These are phyloP conservation scores for Amblyopsis hoosieri DNA, from an alignment of 2,797 vertebrate genomes.

Conservation along the genomic window DNA sequence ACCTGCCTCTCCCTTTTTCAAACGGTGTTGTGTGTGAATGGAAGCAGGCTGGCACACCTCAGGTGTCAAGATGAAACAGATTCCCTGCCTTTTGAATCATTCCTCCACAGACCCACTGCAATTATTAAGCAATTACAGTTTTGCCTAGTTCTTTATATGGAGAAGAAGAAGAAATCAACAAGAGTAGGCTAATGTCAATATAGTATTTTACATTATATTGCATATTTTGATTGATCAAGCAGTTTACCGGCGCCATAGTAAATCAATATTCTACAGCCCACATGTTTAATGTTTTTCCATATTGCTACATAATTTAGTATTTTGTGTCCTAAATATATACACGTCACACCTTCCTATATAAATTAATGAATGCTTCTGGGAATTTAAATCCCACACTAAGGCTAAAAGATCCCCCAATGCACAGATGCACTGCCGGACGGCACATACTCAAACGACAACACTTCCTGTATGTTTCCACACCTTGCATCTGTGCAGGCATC, in stretches of 20 bases:
- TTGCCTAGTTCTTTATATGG: constrained; percentile 51
- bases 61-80: constrained; percentile 63
- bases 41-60: constrained; percentile 44
- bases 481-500: no score
- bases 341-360: no score
- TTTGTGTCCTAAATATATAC: no score
- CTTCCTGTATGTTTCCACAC: not conserved
- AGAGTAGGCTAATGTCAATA: constrained; percentile 40
- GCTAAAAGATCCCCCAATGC: no score
- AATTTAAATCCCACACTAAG: no score
- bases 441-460: no score
- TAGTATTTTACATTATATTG: constrained; percentile 20
- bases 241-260: not conserved
- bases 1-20: constrained; percentile 9
- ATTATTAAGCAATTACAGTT: constrained; percentile 76
- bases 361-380: no score
- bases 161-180: constrained; percentile 8
- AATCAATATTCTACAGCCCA: no score
- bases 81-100: constrained; percentile 63
- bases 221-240: not conserved
- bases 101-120: constrained; percentile 56
- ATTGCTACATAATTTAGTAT: no score
- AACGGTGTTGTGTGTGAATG: constrained; percentile 48
- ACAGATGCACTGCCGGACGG: no score
- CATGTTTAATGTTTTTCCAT: no score